Evolutionary conservation across 2,888 invertebrate genomes (phyloP), one percentile per base, ranked within the genome.

Genomic region (Synanthedon vespiformis): DNA sequence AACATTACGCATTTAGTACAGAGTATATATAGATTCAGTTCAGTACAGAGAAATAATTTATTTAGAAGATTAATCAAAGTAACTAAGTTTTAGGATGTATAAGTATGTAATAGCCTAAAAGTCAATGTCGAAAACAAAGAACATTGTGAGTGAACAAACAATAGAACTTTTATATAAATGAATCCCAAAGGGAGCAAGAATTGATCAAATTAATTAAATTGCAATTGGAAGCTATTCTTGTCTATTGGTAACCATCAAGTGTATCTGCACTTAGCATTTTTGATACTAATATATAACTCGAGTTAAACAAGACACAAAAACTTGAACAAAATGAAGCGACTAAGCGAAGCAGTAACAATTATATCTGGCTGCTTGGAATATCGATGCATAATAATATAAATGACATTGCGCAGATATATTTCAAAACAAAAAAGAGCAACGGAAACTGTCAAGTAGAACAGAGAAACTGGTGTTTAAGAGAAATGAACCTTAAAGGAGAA

Each of bases 151-250:
- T 34, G 34, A 10, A 0, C 34, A 34, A 10, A 34, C 34, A 34
- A 10, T 34, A 34, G 34, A 34, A 34, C 10, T 34, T 34, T 34
- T 10, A 59, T 56, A 53, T 54, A 58, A 55, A 56, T 58, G 58
- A 60, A 58, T 18, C 10, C 34, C 14, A 51, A 51, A 51, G 40
- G 50, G 50, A 50, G 64, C 65, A 67, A 65, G 60, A 70, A 62
- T 62, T 68, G 62, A 72, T 73, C 64, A 63, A 70, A 72, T 71
- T 72, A 75, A 78, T 76, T 69, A 74, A 77, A 75, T 71, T 58
- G 63, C 68, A 70, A 81, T 80, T 80, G 71, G 73, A 67, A 65
- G 63, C 77, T 79, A 80, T 80, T 77, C 73, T 60, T 60, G 64
- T 58, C 59, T 56, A 56, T 60, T 55, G 58, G 56, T 65, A 59